Evolutionary conservation across 1,140 invertebrate genomes (phyloP).

Genomic region (Trypoxylus dichotomus): DNA sequence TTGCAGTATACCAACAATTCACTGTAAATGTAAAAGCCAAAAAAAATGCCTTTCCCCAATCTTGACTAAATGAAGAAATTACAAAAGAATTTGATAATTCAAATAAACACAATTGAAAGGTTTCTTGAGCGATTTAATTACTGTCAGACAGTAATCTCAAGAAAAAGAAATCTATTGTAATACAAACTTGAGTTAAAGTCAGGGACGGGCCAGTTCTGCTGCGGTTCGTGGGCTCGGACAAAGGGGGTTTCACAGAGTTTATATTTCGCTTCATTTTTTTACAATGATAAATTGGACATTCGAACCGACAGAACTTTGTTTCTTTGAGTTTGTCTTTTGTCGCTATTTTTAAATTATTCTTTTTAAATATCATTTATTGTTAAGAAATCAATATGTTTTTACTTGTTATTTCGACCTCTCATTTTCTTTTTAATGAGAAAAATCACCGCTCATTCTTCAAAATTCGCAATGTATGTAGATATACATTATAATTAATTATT

Average conservation of each 20-base stretch:
- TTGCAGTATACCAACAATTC: too few relatives aligned
- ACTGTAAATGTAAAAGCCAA: too few relatives aligned
- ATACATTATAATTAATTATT: neutral
- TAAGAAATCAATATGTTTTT: neutral
- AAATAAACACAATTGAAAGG: too few relatives aligned
- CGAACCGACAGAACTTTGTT: neutral
- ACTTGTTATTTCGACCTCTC: neutral
- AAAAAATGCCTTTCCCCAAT: too few relatives aligned
- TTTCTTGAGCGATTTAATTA: neutral
- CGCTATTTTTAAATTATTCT: neutral
- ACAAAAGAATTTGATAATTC: too few relatives aligned
- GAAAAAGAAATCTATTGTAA: neutral
- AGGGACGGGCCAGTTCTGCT: conserved; percentile 6
- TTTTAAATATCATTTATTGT: neutral
- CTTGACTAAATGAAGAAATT: too few relatives aligned
- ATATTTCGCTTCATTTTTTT: neutral
- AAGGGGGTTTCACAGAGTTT: neutral
- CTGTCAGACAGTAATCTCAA: neutral
- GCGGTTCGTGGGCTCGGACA: conserved; percentile 14
- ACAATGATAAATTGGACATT: conserved; percentile 9
- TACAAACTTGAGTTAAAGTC: neutral
- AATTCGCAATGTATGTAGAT: neutral
- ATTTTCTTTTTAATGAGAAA: neutral
- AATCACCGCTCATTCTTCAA: neutral
- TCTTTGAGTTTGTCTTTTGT: neutral